Percentiles rank a stretch among this genome's conserved stretches.
Evolutionary conservation across 2,113 vertebrate species (phyloP).

Genomic region (Cryptomyrus ogoouensis): DNA sequence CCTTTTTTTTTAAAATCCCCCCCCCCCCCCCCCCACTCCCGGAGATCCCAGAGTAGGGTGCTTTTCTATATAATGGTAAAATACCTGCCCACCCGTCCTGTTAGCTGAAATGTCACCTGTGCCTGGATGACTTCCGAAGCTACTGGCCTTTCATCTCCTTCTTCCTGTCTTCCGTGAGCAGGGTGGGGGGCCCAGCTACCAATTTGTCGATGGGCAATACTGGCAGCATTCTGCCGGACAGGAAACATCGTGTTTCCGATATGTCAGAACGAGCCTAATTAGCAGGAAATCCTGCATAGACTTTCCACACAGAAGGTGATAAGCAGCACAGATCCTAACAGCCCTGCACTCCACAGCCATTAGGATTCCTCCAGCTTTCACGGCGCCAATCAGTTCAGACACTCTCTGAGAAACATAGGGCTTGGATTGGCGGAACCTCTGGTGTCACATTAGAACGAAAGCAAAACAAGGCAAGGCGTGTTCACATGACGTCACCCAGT

Average conservation of each 20-base stretch:
- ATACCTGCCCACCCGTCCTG: background rate
- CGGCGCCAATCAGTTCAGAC: background rate
- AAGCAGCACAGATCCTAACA: background rate
- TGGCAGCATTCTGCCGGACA: background rate
- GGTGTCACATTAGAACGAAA: background rate
- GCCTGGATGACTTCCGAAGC: background rate
- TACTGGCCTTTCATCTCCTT: background rate
- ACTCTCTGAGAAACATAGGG: background rate
- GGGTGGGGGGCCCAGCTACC: background rate
- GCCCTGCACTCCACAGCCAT: background rate
- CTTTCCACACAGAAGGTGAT: background rate
- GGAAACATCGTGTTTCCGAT: background rate
- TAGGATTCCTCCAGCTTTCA: background rate
- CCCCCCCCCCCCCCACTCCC: background rate
- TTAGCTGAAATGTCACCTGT: background rate
- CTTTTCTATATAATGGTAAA: background rate
- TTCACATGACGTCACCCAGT: background rate
- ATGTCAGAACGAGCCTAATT: background rate
- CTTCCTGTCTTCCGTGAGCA: background rate
- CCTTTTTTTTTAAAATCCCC: too few relatives aligned
- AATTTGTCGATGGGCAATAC: background rate
- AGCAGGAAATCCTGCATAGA: background rate
- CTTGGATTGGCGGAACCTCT: background rate
- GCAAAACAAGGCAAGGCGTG: background rate
- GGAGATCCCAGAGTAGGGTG: background rate